phyloP scores from a whole-genome alignment of 2,888 invertebrate genomes.

The Allolobophora icterica region DNA sequence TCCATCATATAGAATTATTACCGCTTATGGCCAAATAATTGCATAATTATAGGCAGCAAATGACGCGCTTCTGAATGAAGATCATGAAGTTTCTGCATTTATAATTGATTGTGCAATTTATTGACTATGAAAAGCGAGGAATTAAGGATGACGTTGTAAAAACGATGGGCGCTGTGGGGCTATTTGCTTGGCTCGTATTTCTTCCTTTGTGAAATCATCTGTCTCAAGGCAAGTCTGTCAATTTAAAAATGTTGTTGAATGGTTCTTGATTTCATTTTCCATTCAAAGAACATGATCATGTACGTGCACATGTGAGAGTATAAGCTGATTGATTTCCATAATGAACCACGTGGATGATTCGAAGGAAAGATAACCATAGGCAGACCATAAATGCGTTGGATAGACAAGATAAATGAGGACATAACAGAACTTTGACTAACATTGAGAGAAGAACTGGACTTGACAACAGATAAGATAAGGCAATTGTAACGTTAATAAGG shows the following conservation, averaged over 20 bases:
- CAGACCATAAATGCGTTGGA: too few relatives aligned
- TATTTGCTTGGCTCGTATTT: neutral
- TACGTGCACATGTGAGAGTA: too few relatives aligned
- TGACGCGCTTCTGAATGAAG: neutral
- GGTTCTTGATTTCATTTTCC: too few relatives aligned
- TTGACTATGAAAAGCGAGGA: neutral
- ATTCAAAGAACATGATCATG: neutral
- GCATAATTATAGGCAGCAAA: neutral
- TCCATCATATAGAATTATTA: neutral
- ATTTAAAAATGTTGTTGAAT: neutral
- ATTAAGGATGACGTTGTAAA: neutral
- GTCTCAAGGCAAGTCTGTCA: neutral
- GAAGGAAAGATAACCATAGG: too few relatives aligned
- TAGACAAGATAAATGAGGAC: too few relatives aligned
- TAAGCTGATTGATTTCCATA: too few relatives aligned
- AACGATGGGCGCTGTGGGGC: neutral
- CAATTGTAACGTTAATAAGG: too few relatives aligned
- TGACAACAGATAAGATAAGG: too few relatives aligned
- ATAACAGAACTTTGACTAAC: too few relatives aligned
- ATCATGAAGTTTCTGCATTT: neutral
- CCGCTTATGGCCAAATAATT: constrained; percentile 1
- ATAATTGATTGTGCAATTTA: neutral
- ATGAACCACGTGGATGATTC: too few relatives aligned
- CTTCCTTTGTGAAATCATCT: neutral
- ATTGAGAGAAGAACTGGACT: too few relatives aligned